Evolutionary conservation across 2,113 vertebrate genomes (phyloP).

Genomic region (Andinoacara biseriatus): DNA sequence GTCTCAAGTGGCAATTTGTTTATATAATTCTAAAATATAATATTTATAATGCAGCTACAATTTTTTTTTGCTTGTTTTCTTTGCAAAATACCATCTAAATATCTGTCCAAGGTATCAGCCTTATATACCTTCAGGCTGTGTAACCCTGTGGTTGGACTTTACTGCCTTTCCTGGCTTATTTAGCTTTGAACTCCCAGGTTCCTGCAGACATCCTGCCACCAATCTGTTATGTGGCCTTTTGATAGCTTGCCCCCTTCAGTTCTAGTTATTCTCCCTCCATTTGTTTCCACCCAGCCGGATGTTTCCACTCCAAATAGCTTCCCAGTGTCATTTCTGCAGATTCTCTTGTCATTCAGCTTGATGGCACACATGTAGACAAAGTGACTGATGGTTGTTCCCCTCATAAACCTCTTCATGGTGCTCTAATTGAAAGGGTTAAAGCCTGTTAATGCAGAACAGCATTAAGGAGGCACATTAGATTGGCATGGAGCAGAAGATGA

Average conservation of each 20-base stretch:
- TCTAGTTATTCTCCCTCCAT: conserved; percentile 51
- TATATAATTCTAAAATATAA: conserved; percentile 4
- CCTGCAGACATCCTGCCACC: background rate
- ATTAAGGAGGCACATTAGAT: background rate
- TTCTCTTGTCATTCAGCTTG: conserved; percentile 34
- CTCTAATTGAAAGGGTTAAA: conserved; percentile 15
- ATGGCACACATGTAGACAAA: conserved; percentile 15
- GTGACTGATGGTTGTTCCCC: conserved; percentile 30
- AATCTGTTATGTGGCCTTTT: conserved; percentile 36
- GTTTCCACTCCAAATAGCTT: conserved; percentile 45
- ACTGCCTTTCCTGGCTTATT: background rate
- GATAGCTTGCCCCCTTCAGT: conserved; percentile 40
- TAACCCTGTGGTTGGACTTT: background rate
- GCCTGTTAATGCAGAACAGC: background rate
- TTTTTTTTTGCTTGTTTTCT: background rate
- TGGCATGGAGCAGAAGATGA: background rate
- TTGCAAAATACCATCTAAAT: conserved; percentile 1
- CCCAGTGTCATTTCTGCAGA: conserved; percentile 38
- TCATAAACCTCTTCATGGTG: conserved; percentile 10
- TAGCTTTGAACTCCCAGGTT: background rate
- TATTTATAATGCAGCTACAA: background rate
- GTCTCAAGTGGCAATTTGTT: conserved; percentile 23
- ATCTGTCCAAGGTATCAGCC: background rate
- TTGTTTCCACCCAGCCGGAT: conserved; percentile 40
- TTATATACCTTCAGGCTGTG: background rate